Conservation (phyloP, 2,888 invertebrate species). For the Volucella zonaria region DNA sequence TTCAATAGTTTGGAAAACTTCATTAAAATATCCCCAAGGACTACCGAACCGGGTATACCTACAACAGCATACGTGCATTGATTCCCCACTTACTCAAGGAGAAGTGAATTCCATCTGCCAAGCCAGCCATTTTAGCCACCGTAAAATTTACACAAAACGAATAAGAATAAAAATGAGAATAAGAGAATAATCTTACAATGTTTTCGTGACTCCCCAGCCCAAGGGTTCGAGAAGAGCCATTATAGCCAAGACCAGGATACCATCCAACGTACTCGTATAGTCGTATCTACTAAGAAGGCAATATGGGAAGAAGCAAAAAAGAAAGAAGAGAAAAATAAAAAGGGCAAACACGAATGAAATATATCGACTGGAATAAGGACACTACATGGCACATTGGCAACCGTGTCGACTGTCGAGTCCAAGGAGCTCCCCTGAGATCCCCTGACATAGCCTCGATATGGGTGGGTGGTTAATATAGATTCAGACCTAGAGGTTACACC, state of each 20-base stretch:
- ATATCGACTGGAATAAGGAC: conserved; percentile 73
- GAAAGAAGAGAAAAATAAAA: background rate
- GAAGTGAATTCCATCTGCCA: conserved; percentile 53
- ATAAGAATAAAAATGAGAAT: background rate
- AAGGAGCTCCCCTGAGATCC: conserved; percentile 32
- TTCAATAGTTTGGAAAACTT: conserved; percentile 73
- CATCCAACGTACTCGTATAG: background rate
- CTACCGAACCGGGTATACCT: conserved; percentile 5
- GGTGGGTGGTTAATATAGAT: conserved; percentile 44
- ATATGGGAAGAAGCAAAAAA: conserved; percentile 9
- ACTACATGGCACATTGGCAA: conserved; percentile 65
- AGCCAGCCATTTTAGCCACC: conserved; percentile 49
- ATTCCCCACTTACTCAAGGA: conserved; percentile 54
- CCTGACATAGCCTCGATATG: background rate
- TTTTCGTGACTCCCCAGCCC: conserved; percentile 61
- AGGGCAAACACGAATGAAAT: conserved; percentile 65
- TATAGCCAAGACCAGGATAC: conserved; percentile 6
- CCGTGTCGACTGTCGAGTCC: conserved; percentile 22
- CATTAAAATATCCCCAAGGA: conserved; percentile 71
- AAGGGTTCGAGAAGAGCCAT: conserved; percentile 39
- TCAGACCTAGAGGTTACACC: conserved; percentile 57
- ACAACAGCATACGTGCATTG: conserved; percentile 49
- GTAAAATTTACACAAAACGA: conserved; percentile 62
- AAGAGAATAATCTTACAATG: conserved; percentile 39
- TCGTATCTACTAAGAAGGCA: background rate